Percentiles rank a stretch among this genome's conserved stretches.
phyloP scores from a whole-genome alignment of 2,797 vertebrate species.

The Hafferia zeledoni region DNA sequence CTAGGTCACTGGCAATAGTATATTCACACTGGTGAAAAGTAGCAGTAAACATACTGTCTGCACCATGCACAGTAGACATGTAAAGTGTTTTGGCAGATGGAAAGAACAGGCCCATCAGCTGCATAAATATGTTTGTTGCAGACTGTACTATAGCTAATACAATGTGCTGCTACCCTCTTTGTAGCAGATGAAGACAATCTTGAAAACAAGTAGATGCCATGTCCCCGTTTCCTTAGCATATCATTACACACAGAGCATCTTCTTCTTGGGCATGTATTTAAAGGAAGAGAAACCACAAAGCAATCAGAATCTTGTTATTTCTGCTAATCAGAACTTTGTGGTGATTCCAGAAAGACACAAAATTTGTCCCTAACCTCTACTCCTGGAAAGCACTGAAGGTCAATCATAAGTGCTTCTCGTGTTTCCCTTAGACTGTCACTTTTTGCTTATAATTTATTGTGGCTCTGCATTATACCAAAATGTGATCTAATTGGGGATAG shows the following conservation, averaged over 20 bases:
- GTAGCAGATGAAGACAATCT: background rate
- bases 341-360: background rate
- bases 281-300: background rate
- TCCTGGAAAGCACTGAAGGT: background rate
- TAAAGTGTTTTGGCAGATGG: background rate
- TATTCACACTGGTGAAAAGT: background rate
- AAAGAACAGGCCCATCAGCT: background rate
- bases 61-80: accelerated
- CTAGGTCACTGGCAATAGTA: background rate
- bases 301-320: background rate
- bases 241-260: background rate
- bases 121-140: background rate
- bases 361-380: background rate
- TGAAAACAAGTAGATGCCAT: background rate
- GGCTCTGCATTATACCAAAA: background rate
- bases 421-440: background rate
- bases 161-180: background rate
- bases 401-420: background rate
- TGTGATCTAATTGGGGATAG: background rate
- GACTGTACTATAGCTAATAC: background rate
- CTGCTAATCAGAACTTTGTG: background rate
- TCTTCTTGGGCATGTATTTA: background rate
- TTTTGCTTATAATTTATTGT: background rate
- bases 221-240: background rate
- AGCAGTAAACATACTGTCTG: background rate